Base-by-base conservation (phyloP, 2,888 invertebrate species). In the Zaprionus lineosus region DNA sequence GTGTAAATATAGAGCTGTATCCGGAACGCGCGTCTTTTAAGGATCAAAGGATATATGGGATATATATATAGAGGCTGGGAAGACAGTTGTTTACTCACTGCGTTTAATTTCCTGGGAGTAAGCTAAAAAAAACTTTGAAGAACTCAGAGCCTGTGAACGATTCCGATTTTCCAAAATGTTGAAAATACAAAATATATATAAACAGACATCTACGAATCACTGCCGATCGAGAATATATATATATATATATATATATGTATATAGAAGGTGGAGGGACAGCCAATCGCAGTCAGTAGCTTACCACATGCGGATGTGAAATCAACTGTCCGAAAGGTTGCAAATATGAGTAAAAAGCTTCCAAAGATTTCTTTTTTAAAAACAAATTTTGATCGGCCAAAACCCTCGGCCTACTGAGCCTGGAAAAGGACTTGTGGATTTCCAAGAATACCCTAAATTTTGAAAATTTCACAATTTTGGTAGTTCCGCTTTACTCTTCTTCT, bases 101-200 rank as follows among this genome's bases (percentile, higher is more conserved):
- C 34, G 60, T 19, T 19, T 8, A 31, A 28, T 40, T 31, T 48
- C 24, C 36, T 39, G 31, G 2, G 31, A n/a, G n/a, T n/a, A 8
- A 15, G 16, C 52, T 21, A 44, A 18, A 50, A 46, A 29, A 3
- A 3, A 14, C 28, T 19, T 21, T 37, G 3, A 29, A 24, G 12
- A 34, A 28, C 56, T 15, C 26, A 15, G 43, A 26, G 9, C 29
- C 21, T 55, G 33, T 44, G n/a, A n/a, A 14, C 14, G 33, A 40
- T 53, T 24, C 26, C 15, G 50, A 40, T 39, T 29, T 41, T 24
- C 51, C 50, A 34, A 33, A 19, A 47, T 43, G 43, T 55, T 43
- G 24, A 43, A 58, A 19, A 48, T 75, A 73, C 61, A 64, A 58
- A 72, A 76, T 65, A 67, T 70, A 66, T 26, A 33, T n/a, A n/a